These are phyloP conservation scores for Lagopus leucura DNA, from an alignment of 2,113 vertebrate species.

Conservation along the genomic window DNA sequence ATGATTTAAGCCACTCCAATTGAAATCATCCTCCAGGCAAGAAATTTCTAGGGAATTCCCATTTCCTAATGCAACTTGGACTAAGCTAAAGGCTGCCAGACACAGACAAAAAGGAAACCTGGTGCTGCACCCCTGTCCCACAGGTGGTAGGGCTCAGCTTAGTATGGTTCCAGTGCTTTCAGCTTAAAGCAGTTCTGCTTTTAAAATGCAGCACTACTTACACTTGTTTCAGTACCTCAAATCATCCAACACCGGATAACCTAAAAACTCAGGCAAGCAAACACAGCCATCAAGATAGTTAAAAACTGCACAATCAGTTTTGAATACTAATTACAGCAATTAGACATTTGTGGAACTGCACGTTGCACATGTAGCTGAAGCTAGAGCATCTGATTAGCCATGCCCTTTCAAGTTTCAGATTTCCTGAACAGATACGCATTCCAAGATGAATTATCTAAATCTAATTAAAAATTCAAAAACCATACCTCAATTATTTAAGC, in stretches of 20 bases:
- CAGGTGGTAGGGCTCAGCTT: not conserved
- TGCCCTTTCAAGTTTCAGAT: not conserved
- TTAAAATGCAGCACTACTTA: not conserved
- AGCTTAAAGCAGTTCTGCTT: not conserved
- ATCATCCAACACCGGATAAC: not conserved
- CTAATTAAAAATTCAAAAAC: conserved; percentile 2
- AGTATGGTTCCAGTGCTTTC: not conserved
- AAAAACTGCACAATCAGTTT: not conserved
- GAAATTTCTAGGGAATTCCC: not conserved
- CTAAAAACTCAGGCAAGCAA: not conserved
- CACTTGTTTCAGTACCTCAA: not conserved
- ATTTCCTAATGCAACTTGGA: not conserved
- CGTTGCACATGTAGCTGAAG: not conserved
- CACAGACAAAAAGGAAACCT: not conserved
- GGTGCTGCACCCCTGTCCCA: not conserved
- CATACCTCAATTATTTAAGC: not conserved
- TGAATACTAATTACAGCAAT: not conserved
- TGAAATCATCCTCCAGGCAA: not conserved
- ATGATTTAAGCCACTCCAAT: not conserved
- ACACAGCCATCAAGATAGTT: not conserved
- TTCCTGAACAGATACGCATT: not conserved
- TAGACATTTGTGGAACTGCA: not conserved
- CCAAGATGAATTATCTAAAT: conserved; percentile 6
- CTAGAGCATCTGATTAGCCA: not conserved
- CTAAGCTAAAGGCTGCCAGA: not conserved